Evolutionary conservation across 2,888 invertebrate genomes (phyloP), one percentile per base, ranked within the genome.

Genomic region (Linnaemya tessellans): DNA sequence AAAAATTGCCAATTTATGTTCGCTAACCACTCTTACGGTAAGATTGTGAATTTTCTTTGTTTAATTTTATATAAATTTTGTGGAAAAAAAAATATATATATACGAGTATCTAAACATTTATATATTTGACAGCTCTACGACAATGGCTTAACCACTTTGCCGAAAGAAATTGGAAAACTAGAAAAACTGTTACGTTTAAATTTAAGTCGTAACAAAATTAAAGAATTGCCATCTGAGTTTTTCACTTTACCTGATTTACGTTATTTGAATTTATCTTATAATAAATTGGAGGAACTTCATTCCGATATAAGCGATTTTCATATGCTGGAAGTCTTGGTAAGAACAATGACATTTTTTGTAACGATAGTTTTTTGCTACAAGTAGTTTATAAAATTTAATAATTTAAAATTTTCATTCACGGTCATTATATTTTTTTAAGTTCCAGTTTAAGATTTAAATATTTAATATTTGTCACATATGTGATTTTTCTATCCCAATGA

Each of bases 271-370:
- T 91, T 97, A 73, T 95, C 96, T n/a, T 94, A 96, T 91, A 98
- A 98, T 93, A 92, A 93, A 86, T 93, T 98, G 73, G 93, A 93
- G 43, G 93, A 93, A 88, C 93, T 98, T 64, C 94, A 95, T 89
- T 94, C 96, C 35, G 95, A 95, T 86, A 94, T 98, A 89, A 96
- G 96, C 75, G 96, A 97, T 92, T 93, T 98, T 86, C 94, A 96
- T 77, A 96, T 96, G 95, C 93, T 98, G 82, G 95, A 96, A 90
- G 93, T 94, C 87, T 91, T 97, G 95, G 97, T 96, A 93, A 90
- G 83, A 71, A n/a, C 22, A 22, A 43, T 13, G 2, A 41, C 9
- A 9, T 2, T 3, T 41, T 25, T 54, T 22, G 22, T 13, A 51
- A 51, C 8, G n/a, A 13, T 4, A 51, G 4, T n/a, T 35, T 18